These are phyloP conservation scores for Cetonia aurata DNA, from an alignment of 2,888 invertebrate genomes.

Conservation along the genomic window DNA sequence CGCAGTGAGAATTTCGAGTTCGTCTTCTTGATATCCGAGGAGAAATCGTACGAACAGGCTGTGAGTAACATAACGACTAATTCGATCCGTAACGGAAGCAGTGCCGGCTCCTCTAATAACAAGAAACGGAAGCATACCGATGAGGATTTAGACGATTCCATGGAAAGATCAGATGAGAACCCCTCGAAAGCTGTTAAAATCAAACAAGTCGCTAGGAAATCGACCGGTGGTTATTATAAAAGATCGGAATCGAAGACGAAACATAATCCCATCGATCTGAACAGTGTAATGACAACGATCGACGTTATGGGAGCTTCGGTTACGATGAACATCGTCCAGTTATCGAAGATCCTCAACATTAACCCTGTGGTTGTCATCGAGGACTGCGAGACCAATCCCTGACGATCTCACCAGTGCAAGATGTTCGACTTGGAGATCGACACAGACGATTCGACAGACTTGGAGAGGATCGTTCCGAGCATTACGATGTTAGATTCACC, in stretches of 20 bases:
- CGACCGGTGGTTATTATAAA: conserved; percentile 27
- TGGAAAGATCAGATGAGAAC: not conserved
- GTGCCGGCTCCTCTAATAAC: not conserved
- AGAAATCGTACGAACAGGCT: conserved; percentile 34
- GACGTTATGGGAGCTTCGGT: conserved; percentile 69
- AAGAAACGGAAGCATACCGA: conserved; percentile 23
- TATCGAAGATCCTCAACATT: conserved; percentile 69
- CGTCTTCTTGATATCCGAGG: conserved; percentile 5
- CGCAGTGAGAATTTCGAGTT: conserved; percentile 14
- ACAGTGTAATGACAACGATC: conserved; percentile 68
- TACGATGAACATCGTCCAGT: conserved; percentile 67
- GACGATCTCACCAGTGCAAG: conserved; percentile 35
- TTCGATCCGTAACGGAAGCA: not conserved
- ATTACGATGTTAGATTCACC: conserved; percentile 31
- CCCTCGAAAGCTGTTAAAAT: conserved; percentile 1
- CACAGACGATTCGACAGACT: conserved; percentile 25
- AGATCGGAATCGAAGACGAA: conserved; percentile 68
- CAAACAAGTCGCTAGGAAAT: conserved; percentile 45
- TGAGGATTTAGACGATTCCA: conserved; percentile 7
- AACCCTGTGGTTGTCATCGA: conserved; percentile 67
- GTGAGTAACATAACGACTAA: not conserved
- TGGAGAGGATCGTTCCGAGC: conserved; percentile 39
- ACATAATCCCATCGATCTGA: conserved; percentile 63
- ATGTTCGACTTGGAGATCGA: conserved; percentile 40
- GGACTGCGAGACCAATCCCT: conserved; percentile 58